A percentile compares a stretch with the other conserved stretches of the same genome.
Evolutionary conservation across 2,888 invertebrate species (phyloP).

Genomic region (Eupithecia inturbata): DNA sequence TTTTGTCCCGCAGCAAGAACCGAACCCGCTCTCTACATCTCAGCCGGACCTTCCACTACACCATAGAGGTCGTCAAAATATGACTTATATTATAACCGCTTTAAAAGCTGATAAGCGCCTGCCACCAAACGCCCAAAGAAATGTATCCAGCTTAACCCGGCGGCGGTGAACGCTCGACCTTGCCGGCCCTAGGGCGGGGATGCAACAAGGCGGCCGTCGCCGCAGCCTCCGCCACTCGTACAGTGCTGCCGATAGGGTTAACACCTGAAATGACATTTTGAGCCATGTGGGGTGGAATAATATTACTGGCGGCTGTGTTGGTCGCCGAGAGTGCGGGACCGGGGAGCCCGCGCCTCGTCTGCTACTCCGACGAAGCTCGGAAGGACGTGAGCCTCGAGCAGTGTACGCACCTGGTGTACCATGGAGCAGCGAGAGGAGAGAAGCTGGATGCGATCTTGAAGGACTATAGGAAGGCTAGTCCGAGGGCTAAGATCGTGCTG

Average conservation of each 20-base stretch:
- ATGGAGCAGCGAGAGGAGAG: conserved; percentile 74
- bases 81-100: not conserved
- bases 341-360: conserved; percentile 77
- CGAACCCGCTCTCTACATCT: not conserved
- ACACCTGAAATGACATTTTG: conserved; percentile 52
- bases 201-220: conserved; percentile 66
- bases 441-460: conserved; percentile 74
- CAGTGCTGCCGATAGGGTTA: conserved; percentile 71
- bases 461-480: conserved; percentile 77
- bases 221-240: conserved; percentile 67
- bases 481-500: conserved; percentile 82
- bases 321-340: conserved; percentile 70
- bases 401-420: conserved; percentile 81
- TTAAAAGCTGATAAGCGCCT: conserved; percentile 2
- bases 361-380: conserved; percentile 70
- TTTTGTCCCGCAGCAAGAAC: not conserved
- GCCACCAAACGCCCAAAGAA: conserved; percentile 24
- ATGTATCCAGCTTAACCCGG: conserved; percentile 46
- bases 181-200: conserved; percentile 73
- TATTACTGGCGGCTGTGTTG: conserved; percentile 62
- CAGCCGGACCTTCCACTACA: not conserved
- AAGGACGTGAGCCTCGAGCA: conserved; percentile 62
- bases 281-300: conserved; percentile 71
- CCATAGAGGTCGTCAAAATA: not conserved
- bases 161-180: conserved; percentile 74